Conservation (phyloP, 1,140 invertebrate species). For the Lutraria rhynchaena region DNA sequence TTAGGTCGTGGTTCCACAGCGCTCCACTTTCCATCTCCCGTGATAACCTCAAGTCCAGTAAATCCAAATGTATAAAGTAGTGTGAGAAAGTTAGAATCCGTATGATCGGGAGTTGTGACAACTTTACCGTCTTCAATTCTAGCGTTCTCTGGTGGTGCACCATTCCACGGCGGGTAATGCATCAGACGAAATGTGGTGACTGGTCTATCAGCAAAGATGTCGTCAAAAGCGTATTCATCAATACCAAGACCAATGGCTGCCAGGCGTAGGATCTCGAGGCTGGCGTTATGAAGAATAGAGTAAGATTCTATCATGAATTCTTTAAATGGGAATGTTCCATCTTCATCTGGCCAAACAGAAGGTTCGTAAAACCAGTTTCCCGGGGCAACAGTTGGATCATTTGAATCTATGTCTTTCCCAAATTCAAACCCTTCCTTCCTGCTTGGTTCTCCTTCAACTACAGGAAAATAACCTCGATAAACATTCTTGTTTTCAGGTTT, state of each 20-base stretch:
- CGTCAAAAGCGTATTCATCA: constrained; percentile 65
- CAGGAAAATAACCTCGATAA: constrained; percentile 70
- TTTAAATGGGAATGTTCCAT: constrained; percentile 63
- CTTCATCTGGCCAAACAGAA: constrained; percentile 67
- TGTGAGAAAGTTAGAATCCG: constrained; percentile 68
- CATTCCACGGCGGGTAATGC: constrained; percentile 67
- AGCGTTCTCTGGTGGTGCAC: constrained; percentile 46
- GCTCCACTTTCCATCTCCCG: constrained; percentile 54
- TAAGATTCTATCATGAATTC: constrained; percentile 57
- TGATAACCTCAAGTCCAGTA: constrained; percentile 60
- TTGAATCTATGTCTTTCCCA: constrained; percentile 57
- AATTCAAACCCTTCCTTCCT: constrained; percentile 71
- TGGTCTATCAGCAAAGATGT: constrained; percentile 65
- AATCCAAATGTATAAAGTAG: constrained; percentile 54
- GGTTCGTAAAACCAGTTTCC: constrained; percentile 68
- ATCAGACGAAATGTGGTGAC: constrained; percentile 69
- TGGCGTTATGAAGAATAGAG: constrained; percentile 42
- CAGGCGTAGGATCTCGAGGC: constrained; percentile 62
- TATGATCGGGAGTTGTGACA: constrained; percentile 64
- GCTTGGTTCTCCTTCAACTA: constrained; percentile 57
- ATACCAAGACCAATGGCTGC: constrained; percentile 63
- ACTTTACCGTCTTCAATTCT: constrained; percentile 61
- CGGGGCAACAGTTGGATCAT: constrained; percentile 48
- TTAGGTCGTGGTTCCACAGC: constrained; percentile 50
- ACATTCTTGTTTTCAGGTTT: constrained; percentile 64